Evolutionary conservation across 2,797 vertebrate species (phyloP), one percentile per base, ranked within the genome.

Genomic region (Cirrhinus molitorella): DNA sequence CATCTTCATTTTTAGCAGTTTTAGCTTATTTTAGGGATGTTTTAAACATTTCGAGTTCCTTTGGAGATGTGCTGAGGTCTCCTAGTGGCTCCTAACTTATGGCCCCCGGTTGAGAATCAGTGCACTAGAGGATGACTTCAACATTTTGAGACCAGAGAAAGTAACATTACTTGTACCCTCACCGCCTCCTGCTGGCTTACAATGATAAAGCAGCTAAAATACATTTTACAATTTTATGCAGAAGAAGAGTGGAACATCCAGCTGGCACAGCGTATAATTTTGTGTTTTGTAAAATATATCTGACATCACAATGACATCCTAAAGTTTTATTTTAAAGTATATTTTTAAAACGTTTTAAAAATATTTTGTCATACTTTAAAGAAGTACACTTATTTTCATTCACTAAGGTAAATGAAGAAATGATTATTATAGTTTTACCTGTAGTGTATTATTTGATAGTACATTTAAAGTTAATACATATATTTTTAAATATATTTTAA

Each of bases 101-200:
- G 14, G 28, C 28, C 8, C n/a, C n/a, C 4, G 14, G 67, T 8
- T 23, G 16, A 13, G 47, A 7, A 72, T 2, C 10, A 12, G 25
- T 51, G 25, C 28, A 19, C 47, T 47, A 51, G 4, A 72, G 40
- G n/a, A 70, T 9, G 14, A 70, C n/a, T 43, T 43, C 5, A 8
- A 70, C 47, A 49, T 10, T 28, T 25, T 17, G 17, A 28, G 14
- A 71, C 4, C 5, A 13, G 4, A 73, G 28, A 74, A 14, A 12
- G 34, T 11, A 28, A 45, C 19, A n/a, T 72, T 17, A 87, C 49
- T 86, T 78, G 88, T 65, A 9, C 85, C 87, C 45, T 80, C 31
- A 84, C 79, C 61, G 61, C 93, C 94, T 92, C 84, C 95, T 94
- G 91, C 91, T 94, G 94, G 92, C 84, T 87, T n/a, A 80, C 31